These are phyloP conservation scores for Euplexia lucipara DNA, from an alignment of 2,888 invertebrate species.

Conservation along the genomic window DNA sequence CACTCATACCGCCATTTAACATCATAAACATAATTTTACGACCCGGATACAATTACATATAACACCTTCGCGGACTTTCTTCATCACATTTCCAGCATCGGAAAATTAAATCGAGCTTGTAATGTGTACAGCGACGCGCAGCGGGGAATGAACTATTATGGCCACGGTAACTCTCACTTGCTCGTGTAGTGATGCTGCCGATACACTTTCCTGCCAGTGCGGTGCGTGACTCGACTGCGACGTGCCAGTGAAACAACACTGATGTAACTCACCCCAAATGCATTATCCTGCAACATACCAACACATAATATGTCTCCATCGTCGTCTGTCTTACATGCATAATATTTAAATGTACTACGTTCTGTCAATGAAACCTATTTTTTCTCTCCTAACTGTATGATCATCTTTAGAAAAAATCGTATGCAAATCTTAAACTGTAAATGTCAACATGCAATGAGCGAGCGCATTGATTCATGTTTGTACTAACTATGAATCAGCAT, in stretches of 20 bases:
- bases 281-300: conserved; percentile 76
- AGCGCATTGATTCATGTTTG: neutral
- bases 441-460: neutral
- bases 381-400: no score
- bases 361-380: neutral
- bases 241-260: conserved; percentile 70
- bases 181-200: conserved; percentile 84
- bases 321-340: conserved; percentile 20
- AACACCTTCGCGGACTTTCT: conserved; percentile 40
- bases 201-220: conserved; percentile 87
- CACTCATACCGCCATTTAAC: conserved; percentile 18
- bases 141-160: conserved; percentile 86
- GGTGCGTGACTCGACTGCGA: conserved; percentile 84
- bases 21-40: neutral
- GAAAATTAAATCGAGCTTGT: conserved; percentile 64
- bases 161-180: conserved; percentile 85
- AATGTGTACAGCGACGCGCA: conserved; percentile 50
- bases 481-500: neutral
- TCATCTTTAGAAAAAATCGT: conserved; percentile 1
- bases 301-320: conserved; percentile 46
- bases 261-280: conserved; percentile 83
- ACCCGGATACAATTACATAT: conserved; percentile 43
- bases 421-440: neutral
- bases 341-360: conserved; percentile 17
- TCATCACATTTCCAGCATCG: conserved; percentile 54